Base-by-base conservation (phyloP, 2,797 vertebrate species). In the Poecile montanus region DNA sequence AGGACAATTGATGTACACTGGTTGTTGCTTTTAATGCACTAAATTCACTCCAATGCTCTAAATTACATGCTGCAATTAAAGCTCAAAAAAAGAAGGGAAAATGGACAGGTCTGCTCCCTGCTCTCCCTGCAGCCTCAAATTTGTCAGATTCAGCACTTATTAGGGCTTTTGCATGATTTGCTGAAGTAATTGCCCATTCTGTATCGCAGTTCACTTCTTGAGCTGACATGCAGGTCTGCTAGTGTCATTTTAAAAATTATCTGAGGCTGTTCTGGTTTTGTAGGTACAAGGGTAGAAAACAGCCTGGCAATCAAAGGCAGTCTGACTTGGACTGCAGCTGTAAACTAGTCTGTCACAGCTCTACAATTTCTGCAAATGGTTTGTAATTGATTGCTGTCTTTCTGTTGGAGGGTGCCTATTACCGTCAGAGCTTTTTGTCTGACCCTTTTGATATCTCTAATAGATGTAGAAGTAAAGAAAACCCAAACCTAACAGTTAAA, bases 361-460 rank as follows among this genome's bases (percentile, higher is more conserved):
- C 97, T 92, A 23, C 97, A 98, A 96, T 98, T 97, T 97, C 94
- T 94, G 80, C 95, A 97, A 97, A 97, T 97, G 93, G 97, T 47
- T 97, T 97, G 91, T 98, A 98, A 98, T 97, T 97, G 97, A 97
- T 97, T 94, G 96, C 96, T 94, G 80, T 96, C 94, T 95, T 89
- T 97, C 91, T 96, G 85, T 60, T 94, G 80, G 73, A 97, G 96
- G 91, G 97, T 97, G 88, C 97, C 97, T 97, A 98, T 98, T 98
- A 98, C 94, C 96, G 97, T 97, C 97, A 98, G 51, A 65, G 94
- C 88, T 93, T 97, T 98, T 97, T 97, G 95, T 97, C 86, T 88
- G 89, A 96, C 94, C 95, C 77, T 92, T 92, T 96, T 95, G 95
- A 81, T 97, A 91, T 91, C 88, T 86, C 56, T 81, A 62, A 9